Conservation (phyloP, 2,797 vertebrate genomes). For the Halcyon badia region DNA sequence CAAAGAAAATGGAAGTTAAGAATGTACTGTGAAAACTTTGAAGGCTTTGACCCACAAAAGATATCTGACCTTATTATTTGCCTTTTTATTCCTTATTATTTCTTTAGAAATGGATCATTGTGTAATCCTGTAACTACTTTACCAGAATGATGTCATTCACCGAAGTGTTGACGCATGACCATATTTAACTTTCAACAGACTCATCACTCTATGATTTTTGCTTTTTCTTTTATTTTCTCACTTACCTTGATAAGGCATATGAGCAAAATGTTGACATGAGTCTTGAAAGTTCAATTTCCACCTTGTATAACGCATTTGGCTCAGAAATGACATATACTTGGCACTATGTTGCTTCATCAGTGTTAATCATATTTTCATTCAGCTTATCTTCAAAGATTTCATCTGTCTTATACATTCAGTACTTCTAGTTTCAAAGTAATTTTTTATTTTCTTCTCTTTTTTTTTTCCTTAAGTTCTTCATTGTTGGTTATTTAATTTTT, state of each 20-base stretch:
- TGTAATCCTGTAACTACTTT: slow-evolving; percentile 49
- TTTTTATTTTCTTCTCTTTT: slow-evolving; percentile 53
- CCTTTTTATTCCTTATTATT: neutral
- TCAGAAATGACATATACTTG: slow-evolving; percentile 58
- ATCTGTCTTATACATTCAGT: neutral
- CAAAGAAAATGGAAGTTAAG: slow-evolving; percentile 45
- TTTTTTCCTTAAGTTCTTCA: slow-evolving; percentile 6
- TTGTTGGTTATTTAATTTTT: slow-evolving; percentile 35
- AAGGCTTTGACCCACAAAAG: neutral
- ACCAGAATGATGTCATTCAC: slow-evolving; percentile 47
- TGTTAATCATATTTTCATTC: slow-evolving; percentile 68
- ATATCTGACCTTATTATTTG: neutral
- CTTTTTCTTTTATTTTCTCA: neutral
- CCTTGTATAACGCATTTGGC: slow-evolving; percentile 32
- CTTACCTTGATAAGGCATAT: slow-evolving; percentile 48
- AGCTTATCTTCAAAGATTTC: slow-evolving; percentile 36
- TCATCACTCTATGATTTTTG: neutral
- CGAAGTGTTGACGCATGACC: neutral
- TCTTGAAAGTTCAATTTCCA: slow-evolving; percentile 65
- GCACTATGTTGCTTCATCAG: slow-evolving; percentile 18
- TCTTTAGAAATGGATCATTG: slow-evolving; percentile 44
- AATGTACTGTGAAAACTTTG: neutral
- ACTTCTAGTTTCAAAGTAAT: neutral
- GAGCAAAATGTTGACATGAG: slow-evolving; percentile 58
- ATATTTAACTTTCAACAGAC: slow-evolving; percentile 57